Conservation (phyloP, 1,140 invertebrate species). For the Neodiprion lecontei region DNA sequence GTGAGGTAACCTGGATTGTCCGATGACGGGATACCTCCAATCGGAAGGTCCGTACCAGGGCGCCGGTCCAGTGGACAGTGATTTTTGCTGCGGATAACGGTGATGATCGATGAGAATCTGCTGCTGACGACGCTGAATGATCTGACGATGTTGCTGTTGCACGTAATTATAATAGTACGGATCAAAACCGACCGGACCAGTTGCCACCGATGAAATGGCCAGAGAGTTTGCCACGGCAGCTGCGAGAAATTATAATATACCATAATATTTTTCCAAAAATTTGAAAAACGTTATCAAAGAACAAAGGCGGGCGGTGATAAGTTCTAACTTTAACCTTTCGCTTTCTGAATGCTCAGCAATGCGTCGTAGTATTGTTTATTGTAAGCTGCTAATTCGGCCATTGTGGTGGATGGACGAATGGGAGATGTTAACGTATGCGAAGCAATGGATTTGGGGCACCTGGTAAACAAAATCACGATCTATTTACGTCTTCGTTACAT, state of each 20-base stretch:
- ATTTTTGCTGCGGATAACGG: conserved; percentile 25
- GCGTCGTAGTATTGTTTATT: conserved; percentile 46
- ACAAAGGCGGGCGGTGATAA: neutral
- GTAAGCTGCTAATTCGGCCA: conserved; percentile 33
- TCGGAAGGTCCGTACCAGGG: conserved; percentile 31
- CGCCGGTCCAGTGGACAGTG: conserved; percentile 22
- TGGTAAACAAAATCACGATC: neutral
- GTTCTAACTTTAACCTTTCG: conserved; percentile 37
- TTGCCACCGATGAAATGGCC: conserved; percentile 35
- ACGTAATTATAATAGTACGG: conserved; percentile 41
- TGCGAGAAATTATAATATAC: conserved; percentile 30
- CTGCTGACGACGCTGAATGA: conserved; percentile 12
- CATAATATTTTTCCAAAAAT: conserved; percentile 18
- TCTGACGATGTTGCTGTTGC: conserved; percentile 37
- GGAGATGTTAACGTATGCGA: neutral
- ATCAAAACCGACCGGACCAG: conserved; percentile 31
- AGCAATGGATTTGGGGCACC: neutral
- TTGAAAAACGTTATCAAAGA: neutral
- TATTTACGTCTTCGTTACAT: neutral
- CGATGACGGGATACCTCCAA: conserved; percentile 37
- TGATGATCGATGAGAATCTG: conserved; percentile 33
- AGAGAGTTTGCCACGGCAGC: conserved; percentile 46
- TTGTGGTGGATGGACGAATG: neutral
- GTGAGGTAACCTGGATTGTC: conserved; percentile 36
- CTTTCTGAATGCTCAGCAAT: conserved; percentile 40